Evolutionary conservation across 2,888 invertebrate genomes (phyloP), one percentile per base, ranked within the genome.

Genomic region (Eurytoma californica): DNA sequence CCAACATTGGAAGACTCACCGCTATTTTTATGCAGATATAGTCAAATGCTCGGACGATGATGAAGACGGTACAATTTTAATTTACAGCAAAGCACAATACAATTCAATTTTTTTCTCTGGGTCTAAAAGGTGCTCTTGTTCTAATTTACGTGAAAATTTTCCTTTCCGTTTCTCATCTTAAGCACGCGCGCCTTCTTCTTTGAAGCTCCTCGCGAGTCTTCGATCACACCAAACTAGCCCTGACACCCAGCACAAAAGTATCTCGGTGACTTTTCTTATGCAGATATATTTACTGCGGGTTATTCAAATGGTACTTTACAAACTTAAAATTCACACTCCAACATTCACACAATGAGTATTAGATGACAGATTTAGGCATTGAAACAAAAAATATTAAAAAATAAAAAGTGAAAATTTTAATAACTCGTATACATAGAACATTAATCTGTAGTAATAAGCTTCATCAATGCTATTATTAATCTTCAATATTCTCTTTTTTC

Each of bases 41-140:
- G 58, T 72, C 63, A 58, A 39, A 28, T 80, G 80, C 77, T 72
- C 69, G 18, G 51, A 73, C 72, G 49, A 70, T 73, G 73, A 83
- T 67, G 83, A 70, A 76, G 73, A 83, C 69, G 83, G 83, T 84
- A 84, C 81, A 82, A 82, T 82, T 82, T 80, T 72, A 66, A 80
- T 83, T 83, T 77, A 75, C 82, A 73, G 39, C 63, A 76, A 76
- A 77, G 73, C 67, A 70, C 72, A 66, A n/a, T 67, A 49, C 67
- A 63, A 77, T 65, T 16, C 16, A 16, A 61, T 49, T 77, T 47
- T 24, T 39, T n/a, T 39, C 47, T 20, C 53, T 28, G 69, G 74
- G 69, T 47, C 63, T 28, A 28, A 65, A 49, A 55, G 72, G 66
- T 55, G 14, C 58, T 74, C 65, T 57, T 5, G 39, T 18, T 51